Base-by-base conservation (phyloP, 1,140 invertebrate genomes). In the Dreissena rostriformis region DNA sequence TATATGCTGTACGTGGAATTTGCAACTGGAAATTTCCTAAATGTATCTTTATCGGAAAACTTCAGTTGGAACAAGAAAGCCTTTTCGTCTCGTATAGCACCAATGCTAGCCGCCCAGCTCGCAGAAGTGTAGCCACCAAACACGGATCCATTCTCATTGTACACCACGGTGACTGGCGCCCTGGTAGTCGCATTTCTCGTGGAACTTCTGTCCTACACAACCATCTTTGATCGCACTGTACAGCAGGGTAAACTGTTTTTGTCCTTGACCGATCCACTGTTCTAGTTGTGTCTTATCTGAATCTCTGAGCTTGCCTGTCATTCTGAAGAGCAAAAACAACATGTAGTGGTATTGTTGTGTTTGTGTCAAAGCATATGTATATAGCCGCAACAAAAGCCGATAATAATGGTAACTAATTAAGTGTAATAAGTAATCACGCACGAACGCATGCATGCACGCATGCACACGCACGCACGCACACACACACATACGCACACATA, bases 1-100 rank as follows among this genome's bases (percentile, higher is more conserved):
- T 82, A 75, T 11, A 82, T 61, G 22, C 57, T 61, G 57, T 61
- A 61, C 22, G 57, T 61, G 22, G 57, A 2, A 61, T 61, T 61
- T 61, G 57, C 2, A n/a, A 61, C 22, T 61, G 57, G 57, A 61
- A 61, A 61, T 24, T 61, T 61, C 12, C 12, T 2, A n/a, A 24
- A 24, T 12, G 4, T 61, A n/a, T 61, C 17, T 19, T 24, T 61
- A 61, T 24, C 57, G 22, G 57, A 61, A 11, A 61, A 61, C 12
- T 61, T 19, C 17, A 61, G 57, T 24, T 61, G 57, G 55, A 89
- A 89, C 24, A 89, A 28, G 66, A 89, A 89, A 6, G 22, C 28
- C 28, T 68, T 68, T 6, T 24, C 22, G 22, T 68, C 28, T 29
- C 66, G 19, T 68, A 7, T 26, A 28, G 28, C 15, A 22, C 15